Evolutionary conservation across 2,797 vertebrate genomes (phyloP), one percentile per base, ranked within the genome.

Genomic region (Streptopelia turtur): DNA sequence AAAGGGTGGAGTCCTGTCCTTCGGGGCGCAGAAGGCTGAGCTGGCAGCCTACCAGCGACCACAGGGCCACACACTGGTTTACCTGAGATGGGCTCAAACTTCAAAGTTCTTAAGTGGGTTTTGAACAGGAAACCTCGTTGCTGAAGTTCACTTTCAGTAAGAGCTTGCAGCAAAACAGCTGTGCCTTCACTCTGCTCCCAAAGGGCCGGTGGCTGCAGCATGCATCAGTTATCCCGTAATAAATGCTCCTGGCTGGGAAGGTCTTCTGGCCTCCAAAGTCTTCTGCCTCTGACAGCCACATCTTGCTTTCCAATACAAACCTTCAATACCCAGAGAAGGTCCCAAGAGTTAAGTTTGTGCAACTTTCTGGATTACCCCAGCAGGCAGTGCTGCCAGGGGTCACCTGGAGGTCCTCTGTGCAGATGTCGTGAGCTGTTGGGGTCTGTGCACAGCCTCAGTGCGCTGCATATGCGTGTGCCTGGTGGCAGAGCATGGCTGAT

Each of bases 61-160:
- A 0, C 64, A 64, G 56, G 22, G 83, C 74, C 57, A 2, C 39
- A 13, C 37, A 18, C 52, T 35, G 55, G 35, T 78, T 94, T 78
- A 55, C 70, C 65, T 3, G 2, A 84, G 35, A 60, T 22, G 39
- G 25, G 50, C 45, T 78, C 33, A 30, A 10, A 75, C 83, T 82
- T 95, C 83, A 74, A 14, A 92, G 84, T 64, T 93, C 28, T 0
- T 43, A 25, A 56, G 77, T 63, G 41, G 33, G 21, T 90, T 96
- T 87, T 74, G 71, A 76, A 77, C 89, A 84, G 87, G 95, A 92
- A 96, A 83, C 65, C 31, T 79, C 52, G 56, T 82, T 55, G 81
- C 82, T 89, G 1, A 24, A 75, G 87, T 49, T 92, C 24, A 9
- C 64, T 82, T 85, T 87, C 16, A 2, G 90, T 63, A 68, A 49